Conservation (phyloP, 2,113 vertebrate genomes). For the Crotophaga sulcirostris region DNA sequence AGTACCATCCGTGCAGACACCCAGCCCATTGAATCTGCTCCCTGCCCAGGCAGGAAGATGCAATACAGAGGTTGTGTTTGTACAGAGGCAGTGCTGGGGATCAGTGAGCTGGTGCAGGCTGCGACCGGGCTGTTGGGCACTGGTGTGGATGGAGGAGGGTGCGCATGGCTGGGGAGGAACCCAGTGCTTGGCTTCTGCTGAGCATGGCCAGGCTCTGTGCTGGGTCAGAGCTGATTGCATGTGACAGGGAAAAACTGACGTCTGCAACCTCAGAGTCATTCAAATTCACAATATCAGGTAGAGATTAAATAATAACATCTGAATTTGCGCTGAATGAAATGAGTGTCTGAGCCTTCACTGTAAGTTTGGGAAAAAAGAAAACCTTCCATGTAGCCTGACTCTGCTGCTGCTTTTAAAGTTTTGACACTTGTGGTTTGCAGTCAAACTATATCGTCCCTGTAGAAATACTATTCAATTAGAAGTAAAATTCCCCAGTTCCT, state of each 20-base stretch:
- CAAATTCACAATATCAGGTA: neutral
- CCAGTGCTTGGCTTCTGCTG: fast-evolving
- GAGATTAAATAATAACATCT: neutral
- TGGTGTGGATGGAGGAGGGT: fast-evolving
- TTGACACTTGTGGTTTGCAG: slow-evolving; percentile 8
- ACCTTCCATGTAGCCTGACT: neutral
- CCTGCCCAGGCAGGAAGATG: neutral
- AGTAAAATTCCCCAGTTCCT: slow-evolving; percentile 22
- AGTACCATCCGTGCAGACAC: fast-evolving
- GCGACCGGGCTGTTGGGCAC: neutral
- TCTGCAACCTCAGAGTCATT: neutral
- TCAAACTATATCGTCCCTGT: neutral
- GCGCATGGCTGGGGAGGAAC: neutral
- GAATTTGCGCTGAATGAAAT: neutral
- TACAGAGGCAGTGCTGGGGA: neutral
- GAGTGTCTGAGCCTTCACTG: neutral
- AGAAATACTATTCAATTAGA: slow-evolving; percentile 36
- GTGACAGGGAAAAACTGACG: neutral
- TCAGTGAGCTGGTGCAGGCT: neutral
- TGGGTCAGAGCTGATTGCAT: neutral
- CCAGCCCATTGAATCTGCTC: neutral
- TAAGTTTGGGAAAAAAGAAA: neutral
- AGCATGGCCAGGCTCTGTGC: fast-evolving
- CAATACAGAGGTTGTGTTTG: fast-evolving
- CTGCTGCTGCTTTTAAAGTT: neutral